Evolutionary conservation across 2,888 invertebrate genomes (phyloP).

Genomic region (Alloscopus bannaensis): DNA sequence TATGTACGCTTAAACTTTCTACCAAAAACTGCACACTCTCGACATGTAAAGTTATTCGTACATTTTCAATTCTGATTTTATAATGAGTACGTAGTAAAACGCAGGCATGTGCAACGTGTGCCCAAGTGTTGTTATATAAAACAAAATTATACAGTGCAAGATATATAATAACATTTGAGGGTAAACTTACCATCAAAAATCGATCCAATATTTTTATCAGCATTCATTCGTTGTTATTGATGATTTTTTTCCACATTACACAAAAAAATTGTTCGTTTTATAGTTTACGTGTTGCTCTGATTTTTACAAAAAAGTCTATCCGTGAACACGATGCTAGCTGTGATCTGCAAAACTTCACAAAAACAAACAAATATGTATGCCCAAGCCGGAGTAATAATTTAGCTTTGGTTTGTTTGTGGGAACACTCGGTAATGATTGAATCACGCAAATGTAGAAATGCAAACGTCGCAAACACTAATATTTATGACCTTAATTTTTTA

Average conservation of each 20-base stretch:
- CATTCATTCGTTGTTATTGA: conserved; percentile 11
- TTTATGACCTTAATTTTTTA: conserved; percentile 48
- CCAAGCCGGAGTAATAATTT: no score
- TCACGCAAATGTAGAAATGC: neutral
- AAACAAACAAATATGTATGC: no score
- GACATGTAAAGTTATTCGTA: neutral
- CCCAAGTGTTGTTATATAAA: conserved; percentile 32
- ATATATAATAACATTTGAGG: conserved; percentile 4
- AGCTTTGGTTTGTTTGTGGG: no score
- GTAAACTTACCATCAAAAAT: conserved; percentile 48
- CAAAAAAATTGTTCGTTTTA: neutral
- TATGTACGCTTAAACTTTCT: conserved; percentile 39
- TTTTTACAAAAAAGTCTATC: no score
- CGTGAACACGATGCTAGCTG: no score
- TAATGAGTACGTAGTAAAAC: conserved; percentile 20
- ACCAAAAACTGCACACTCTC: neutral
- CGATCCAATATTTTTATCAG: conserved; percentile 51
- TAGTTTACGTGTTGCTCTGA: conserved; percentile 1
- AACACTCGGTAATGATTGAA: neutral
- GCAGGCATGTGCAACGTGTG: no score
- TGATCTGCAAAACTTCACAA: no score
- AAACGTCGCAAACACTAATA: conserved; percentile 40
- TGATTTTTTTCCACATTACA: conserved; percentile 6
- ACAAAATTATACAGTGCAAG: conserved; percentile 16
- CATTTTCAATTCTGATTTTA: conserved; percentile 49